These are phyloP conservation scores for Tauraco erythrolophus DNA, from an alignment of 2,113 vertebrate genomes.

Conservation along the genomic window DNA sequence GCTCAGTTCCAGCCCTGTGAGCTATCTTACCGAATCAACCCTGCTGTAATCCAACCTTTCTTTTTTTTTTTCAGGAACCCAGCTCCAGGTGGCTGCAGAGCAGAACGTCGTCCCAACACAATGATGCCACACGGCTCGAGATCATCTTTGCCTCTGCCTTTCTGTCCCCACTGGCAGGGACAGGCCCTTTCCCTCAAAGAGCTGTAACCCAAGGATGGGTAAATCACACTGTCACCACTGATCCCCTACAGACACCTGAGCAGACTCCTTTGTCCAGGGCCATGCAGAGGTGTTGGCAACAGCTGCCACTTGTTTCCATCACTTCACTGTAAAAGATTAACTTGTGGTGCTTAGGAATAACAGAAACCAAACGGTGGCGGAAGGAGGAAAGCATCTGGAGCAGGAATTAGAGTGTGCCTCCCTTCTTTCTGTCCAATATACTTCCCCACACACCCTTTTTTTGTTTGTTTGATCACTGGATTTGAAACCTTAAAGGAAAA, in stretches of 20 bases:
- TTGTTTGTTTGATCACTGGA: neutral
- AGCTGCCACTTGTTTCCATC: neutral
- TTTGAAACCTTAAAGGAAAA: neutral
- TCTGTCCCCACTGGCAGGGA: neutral
- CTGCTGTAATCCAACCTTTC: neutral
- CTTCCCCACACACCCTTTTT: neutral
- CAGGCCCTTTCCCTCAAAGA: neutral
- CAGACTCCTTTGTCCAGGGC: neutral
- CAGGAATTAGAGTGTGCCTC: neutral
- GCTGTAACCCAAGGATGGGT: neutral
- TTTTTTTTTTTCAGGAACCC: neutral
- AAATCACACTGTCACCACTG: constrained; percentile 18
- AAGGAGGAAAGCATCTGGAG: constrained; percentile 30
- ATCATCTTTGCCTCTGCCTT: neutral
- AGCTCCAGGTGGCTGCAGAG: neutral
- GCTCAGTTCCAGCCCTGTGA: neutral
- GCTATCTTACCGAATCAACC: neutral
- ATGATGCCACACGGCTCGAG: neutral
- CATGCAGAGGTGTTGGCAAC: neutral
- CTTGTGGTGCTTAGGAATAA: neutral
- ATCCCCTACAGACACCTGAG: neutral
- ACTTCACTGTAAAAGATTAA: neutral
- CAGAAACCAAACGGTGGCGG: neutral
- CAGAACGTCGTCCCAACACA: neutral
- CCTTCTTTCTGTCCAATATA: neutral